These are phyloP conservation scores for Geophilus truncorum DNA, from an alignment of 2,888 invertebrate genomes.

Conservation along the genomic window DNA sequence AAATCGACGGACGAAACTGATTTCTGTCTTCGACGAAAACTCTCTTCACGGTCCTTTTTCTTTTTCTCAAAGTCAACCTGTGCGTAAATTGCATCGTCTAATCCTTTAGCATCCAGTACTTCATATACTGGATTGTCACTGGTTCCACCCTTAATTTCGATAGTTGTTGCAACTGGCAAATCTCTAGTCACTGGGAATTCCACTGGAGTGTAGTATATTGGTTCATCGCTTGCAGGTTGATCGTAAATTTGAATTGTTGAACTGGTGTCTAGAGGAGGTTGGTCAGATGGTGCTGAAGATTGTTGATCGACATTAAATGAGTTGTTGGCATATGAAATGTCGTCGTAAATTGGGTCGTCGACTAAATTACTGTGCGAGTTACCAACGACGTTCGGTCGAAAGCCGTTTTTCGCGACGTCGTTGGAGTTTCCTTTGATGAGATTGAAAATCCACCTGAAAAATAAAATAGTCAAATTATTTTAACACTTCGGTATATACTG, in stretches of 20 bases:
- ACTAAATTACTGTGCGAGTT: slow-evolving; percentile 10
- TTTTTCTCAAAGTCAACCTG: slow-evolving; percentile 43
- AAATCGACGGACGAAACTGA: not conserved
- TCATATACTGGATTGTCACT: not conserved
- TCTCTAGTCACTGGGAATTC: not conserved
- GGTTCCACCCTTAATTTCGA: not conserved
- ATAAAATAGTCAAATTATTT: too few species aligned
- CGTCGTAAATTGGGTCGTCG: slow-evolving; percentile 9
- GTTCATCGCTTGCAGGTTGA: not conserved
- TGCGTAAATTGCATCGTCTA: slow-evolving; percentile 41
- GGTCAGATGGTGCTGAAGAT: not conserved
- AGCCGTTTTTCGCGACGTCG: not conserved
- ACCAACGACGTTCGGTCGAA: not conserved
- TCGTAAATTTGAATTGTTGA: not conserved
- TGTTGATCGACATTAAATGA: not conserved
- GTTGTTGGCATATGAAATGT: slow-evolving; percentile 19
- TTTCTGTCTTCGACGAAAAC: slow-evolving; percentile 14
- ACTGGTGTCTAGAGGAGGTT: not conserved
- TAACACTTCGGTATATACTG: too few species aligned
- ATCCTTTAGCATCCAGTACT: slow-evolving; percentile 15
- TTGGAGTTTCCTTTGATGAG: not conserved
- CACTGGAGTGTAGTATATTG: slow-evolving; percentile 28
- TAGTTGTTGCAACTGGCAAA: not conserved
- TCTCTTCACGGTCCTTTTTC: slow-evolving; percentile 38
- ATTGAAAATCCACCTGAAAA: not conserved